Percentiles rank a stretch among this genome's conserved stretches.
Conservation (phyloP, 2,888 invertebrate genomes). For the Cenopis cana region DNA sequence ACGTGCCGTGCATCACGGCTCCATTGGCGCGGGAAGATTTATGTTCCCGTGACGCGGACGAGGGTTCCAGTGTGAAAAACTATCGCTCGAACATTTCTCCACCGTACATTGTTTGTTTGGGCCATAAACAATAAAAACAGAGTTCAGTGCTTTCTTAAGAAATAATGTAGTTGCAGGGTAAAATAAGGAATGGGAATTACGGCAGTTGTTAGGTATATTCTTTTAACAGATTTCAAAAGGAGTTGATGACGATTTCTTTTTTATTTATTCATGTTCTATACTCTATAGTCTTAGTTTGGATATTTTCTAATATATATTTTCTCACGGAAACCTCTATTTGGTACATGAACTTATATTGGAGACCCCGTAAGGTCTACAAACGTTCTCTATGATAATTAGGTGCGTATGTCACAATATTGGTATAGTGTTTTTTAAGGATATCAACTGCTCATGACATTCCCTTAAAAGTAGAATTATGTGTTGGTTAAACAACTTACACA, state of each 20-base stretch:
- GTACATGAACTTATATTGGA: too few species aligned
- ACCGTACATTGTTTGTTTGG: conserved; percentile 17
- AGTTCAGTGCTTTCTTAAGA: neutral
- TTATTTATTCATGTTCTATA: neutral
- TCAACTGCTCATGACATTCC: too few species aligned
- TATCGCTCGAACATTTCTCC: neutral
- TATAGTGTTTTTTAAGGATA: too few species aligned
- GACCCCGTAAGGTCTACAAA: too few species aligned
- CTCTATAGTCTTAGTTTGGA: too few species aligned
- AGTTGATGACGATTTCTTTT: neutral
- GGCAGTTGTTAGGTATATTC: neutral
- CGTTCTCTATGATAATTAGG: too few species aligned
- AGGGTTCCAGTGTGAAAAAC: conserved; percentile 24
- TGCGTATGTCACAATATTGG: too few species aligned
- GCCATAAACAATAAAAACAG: neutral
- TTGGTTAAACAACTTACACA: too few species aligned
- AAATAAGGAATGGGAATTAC: neutral
- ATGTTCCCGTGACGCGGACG: conserved; percentile 3
- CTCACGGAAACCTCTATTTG: too few species aligned
- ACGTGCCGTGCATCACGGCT: conserved; percentile 14
- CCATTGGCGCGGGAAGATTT: conserved; percentile 23
- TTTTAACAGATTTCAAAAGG: neutral
- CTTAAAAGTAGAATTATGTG: too few species aligned
- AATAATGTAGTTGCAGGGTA: neutral
- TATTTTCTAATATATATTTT: too few species aligned